Conservation (phyloP, 2,888 invertebrate genomes). For the Limnephilus rhombicus region DNA sequence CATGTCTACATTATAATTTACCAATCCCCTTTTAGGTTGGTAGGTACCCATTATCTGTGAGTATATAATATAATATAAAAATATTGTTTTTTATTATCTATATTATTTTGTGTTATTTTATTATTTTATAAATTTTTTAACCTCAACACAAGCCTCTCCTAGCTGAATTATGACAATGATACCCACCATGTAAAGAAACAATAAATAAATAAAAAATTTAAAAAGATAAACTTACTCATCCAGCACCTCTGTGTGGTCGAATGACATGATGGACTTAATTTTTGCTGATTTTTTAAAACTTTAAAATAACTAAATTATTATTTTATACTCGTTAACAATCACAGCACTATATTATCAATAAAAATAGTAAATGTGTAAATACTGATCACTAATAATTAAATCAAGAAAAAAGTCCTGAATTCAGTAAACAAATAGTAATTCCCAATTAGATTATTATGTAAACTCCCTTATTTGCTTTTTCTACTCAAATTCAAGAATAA, state of each 20-base stretch:
- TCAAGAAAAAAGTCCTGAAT: background rate
- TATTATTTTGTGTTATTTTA: no score
- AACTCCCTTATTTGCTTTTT: background rate
- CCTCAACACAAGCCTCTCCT: no score
- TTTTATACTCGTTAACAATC: background rate
- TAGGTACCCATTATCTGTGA: no score
- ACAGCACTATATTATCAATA: slow-evolving; percentile 7
- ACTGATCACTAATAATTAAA: background rate
- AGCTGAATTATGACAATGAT: no score
- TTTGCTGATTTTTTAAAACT: background rate
- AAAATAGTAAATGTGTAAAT: background rate
- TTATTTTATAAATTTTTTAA: no score
- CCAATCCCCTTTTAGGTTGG: no score
- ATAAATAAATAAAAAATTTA: no score
- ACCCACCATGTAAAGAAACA: no score
- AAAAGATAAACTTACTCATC: slow-evolving; percentile 81
- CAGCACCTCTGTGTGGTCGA: slow-evolving; percentile 82
- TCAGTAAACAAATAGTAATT: background rate
- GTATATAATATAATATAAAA: no score
- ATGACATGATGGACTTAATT: slow-evolving; percentile 73
- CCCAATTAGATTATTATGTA: background rate
- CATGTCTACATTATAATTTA: no score
- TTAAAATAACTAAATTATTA: background rate
- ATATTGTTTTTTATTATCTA: no score
- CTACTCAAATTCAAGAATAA: background rate